These are phyloP conservation scores for Drosophila nr. fundita DNA, from an alignment of 2,888 invertebrate genomes.

Conservation along the genomic window DNA sequence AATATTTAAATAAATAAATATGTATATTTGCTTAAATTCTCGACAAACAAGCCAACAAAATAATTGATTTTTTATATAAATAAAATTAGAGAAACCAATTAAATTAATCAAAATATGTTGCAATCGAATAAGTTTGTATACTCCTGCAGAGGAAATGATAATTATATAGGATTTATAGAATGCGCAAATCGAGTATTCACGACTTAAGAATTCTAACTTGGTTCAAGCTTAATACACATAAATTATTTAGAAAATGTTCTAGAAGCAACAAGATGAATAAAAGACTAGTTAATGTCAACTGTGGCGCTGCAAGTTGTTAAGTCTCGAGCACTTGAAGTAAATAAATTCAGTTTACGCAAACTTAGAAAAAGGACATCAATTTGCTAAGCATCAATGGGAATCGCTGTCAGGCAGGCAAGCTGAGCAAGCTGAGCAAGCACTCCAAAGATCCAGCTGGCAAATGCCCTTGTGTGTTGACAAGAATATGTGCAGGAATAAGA, in stretches of 20 bases:
- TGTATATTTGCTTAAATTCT: no score
- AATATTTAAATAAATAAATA: neutral
- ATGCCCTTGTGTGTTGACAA: conserved; percentile 40
- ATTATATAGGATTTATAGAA: neutral
- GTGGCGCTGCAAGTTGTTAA: neutral
- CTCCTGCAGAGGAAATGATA: neutral
- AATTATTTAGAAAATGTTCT: neutral
- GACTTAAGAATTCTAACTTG: neutral
- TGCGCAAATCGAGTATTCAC: no score
- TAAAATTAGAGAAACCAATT: neutral
- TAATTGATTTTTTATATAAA: neutral
- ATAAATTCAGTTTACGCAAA: conserved; percentile 1
- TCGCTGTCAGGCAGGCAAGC: conserved; percentile 20
- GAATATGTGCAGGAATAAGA: conserved; percentile 65
- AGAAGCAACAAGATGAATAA: neutral
- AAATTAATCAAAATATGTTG: neutral
- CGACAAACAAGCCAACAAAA: no score
- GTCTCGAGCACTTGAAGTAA: neutral
- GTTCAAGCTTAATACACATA: neutral
- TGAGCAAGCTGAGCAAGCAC: neutral
- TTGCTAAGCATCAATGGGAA: conserved; percentile 54
- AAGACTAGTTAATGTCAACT: neutral
- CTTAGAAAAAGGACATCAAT: conserved; percentile 57
- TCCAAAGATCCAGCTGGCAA: neutral
- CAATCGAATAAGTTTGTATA: neutral